A percentile compares a stretch with the other conserved stretches of the same genome.
Conservation (phyloP, 2,113 vertebrate genomes). For the Oncorhynchus tshawytscha region DNA sequence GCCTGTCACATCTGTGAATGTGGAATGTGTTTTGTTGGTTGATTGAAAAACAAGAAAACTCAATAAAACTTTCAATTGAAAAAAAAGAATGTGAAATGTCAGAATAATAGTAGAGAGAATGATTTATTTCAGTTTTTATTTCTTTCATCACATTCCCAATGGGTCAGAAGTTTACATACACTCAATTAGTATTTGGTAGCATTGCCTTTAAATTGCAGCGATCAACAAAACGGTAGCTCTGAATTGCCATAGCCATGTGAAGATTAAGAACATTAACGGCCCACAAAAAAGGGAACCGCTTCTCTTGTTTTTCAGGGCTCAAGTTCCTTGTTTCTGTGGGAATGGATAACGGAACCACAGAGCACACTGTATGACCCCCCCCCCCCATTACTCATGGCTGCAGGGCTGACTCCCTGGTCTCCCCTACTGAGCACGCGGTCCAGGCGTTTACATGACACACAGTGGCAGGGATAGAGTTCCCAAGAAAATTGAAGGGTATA, state of each 20-base stretch:
- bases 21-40: too few relatives aligned
- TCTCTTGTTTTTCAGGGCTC: neutral
- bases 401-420: neutral
- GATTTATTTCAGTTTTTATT: too few relatives aligned
- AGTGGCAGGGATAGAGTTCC: neutral
- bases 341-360: neutral
- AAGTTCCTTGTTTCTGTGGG: neutral
- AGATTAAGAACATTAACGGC: neutral
- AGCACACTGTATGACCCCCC: neutral
- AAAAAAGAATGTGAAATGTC: too few relatives aligned
- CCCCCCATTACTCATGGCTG: too few relatives aligned
- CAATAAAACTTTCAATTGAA: too few relatives aligned
- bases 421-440: neutral
- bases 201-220: too few relatives aligned
- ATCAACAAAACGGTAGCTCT: neutral
- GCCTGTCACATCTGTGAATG: too few relatives aligned
- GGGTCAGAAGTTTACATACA: too few relatives aligned
- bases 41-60: too few relatives aligned
- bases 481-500: neutral
- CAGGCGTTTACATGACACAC: neutral
- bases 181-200: too few relatives aligned
- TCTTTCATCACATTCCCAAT: too few relatives aligned
- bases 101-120: too few relatives aligned
- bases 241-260: neutral
- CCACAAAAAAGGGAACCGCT: neutral